Evolutionary conservation across 2,888 invertebrate species (phyloP).

Genomic region (Poecilobothrus nobilitatus): DNA sequence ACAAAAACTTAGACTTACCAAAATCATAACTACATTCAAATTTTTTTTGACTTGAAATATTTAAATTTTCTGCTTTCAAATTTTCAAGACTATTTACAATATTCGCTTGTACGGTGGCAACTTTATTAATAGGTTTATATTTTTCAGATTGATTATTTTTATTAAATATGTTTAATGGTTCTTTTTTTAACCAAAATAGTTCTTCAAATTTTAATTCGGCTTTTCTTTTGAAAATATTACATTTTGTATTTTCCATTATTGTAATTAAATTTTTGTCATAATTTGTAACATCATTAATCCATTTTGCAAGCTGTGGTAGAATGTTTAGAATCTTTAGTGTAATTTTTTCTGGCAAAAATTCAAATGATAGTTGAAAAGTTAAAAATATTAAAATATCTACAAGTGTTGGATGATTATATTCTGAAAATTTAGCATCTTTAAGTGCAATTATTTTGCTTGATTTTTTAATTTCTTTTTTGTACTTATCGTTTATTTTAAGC

Average conservation of each 20-base stretch:
- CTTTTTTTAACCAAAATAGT: background rate
- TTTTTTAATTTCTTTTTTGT: constrained; percentile 58
- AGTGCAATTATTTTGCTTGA: constrained; percentile 43
- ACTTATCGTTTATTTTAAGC: constrained; percentile 75
- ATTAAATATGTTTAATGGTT: background rate
- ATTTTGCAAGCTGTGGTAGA: constrained; percentile 55
- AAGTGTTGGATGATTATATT: constrained; percentile 72
- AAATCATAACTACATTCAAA: background rate
- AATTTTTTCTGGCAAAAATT: constrained; percentile 32
- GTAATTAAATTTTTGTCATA: background rate
- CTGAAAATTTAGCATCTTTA: constrained; percentile 66
- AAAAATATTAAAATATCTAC: constrained; percentile 75
- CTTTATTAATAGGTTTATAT: background rate
- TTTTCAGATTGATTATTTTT: background rate
- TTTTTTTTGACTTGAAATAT: constrained; percentile 37
- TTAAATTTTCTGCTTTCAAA: constrained; percentile 44
- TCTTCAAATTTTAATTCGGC: background rate
- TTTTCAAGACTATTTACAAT: constrained; percentile 29
- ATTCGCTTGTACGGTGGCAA: background rate
- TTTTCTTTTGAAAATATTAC: background rate
- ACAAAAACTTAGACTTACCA: background rate
- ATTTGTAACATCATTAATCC: constrained; percentile 49
- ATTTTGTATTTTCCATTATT: background rate
- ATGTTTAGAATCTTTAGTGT: constrained; percentile 25
- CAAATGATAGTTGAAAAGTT: constrained; percentile 55